A percentile compares a stretch with the other conserved stretches of the same genome.
Conservation (phyloP, 2,113 vertebrate species). For the Phodopus roborovskii region DNA sequence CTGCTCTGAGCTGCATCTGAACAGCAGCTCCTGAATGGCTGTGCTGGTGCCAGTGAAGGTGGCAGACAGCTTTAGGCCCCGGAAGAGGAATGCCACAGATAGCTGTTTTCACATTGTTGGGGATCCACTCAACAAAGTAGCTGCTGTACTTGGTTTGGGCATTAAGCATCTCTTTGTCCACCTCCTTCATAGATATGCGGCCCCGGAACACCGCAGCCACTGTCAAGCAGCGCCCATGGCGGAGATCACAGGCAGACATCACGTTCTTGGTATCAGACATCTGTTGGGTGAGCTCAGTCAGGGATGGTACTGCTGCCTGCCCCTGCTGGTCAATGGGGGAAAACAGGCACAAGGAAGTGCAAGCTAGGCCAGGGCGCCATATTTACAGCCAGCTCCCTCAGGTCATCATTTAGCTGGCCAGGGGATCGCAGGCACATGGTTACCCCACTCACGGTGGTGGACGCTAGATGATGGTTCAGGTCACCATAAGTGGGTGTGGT, state of each 20-base stretch:
- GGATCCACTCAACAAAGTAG: conserved; percentile 88
- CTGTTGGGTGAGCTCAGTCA: conserved; percentile 86
- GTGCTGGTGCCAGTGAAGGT: conserved; percentile 87
- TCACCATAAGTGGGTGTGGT: conserved; percentile 81
- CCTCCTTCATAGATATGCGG: conserved; percentile 88
- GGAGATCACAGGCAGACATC: conserved; percentile 87
- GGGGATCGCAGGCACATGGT: background rate
- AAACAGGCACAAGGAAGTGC: background rate
- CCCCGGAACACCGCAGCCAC: conserved; percentile 85
- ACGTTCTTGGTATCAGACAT: conserved; percentile 88
- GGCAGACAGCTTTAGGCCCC: conserved; percentile 85
- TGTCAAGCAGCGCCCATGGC: conserved; percentile 85
- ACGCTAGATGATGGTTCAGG: conserved; percentile 86
- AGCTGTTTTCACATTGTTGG: conserved; percentile 86
- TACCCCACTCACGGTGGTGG: conserved; percentile 73
- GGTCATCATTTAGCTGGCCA: background rate
- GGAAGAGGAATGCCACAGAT: conserved; percentile 86
- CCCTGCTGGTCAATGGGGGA: background rate
- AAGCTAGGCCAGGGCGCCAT: background rate
- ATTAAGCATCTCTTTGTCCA: conserved; percentile 87
- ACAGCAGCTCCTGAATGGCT: conserved; percentile 81
- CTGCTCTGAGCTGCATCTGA: conserved; percentile 83
- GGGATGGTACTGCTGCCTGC: conserved; percentile 70
- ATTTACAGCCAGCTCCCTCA: background rate
- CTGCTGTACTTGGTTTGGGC: conserved; percentile 88